Evolutionary conservation across 2,888 invertebrate species (phyloP), one percentile per base, ranked within the genome.

Genomic region (Diaprepes abbreviatus): DNA sequence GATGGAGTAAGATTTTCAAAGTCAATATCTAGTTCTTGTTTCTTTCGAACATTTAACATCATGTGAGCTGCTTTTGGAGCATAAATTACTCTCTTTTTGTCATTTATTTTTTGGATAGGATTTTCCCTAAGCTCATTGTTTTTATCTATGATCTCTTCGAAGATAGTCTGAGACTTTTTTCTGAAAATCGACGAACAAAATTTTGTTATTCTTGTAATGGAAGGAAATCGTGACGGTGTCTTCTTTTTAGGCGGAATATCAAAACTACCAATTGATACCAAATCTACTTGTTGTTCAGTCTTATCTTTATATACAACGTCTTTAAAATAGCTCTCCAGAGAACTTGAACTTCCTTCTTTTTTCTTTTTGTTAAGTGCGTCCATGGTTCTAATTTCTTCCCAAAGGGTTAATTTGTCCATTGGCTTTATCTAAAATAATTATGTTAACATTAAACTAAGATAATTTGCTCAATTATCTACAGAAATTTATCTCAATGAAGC

Each of bases 301-400:
- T 38, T 62, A 12, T 14, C 17, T 17, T 38, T 21, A 28, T 50
- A 31, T 19, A 62, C 10, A 33, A 69, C 45, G 17, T 54, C 52
- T 36, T 50, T 19, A 16, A 65, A 65, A 21, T 19, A 59, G 16
- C 58, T 66, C 10, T 70, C 70, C n/a, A 65, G 31, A 10, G 70
- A 60, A 48, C 52, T 60, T 1, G 70, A 52, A 36, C 59, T 66
- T 0, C 19, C 31, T 16, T 24, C 9, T 36, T 28, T 36, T n/a
- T 35, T 57, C 16, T 24, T 40, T 55, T 38, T 59, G 5, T 60
- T 59, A 6, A 70, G 5, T 2, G 65, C 70, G 17, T 70, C 70
- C 38, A 43, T 66, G 1, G 70, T 70, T 54, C 70, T 19, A 12
- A 70, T 65, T 55, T 70, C 65, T 38, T 70, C 70, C 48, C 54